phyloP scores from a whole-genome alignment of 2,888 invertebrate species.

The Heliconius charithonia region DNA sequence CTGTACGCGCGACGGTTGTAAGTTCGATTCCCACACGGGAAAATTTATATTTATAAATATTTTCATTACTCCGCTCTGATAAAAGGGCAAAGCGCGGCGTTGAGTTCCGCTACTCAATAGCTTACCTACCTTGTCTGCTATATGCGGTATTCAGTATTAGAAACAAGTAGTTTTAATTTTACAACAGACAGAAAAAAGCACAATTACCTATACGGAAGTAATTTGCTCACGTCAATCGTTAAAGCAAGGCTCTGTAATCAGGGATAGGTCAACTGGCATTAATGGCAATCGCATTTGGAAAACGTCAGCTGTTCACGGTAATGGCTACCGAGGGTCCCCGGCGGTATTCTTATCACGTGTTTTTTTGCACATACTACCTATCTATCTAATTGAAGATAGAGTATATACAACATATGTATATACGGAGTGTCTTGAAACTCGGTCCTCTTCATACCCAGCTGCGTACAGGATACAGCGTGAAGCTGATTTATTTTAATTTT shows the following conservation, averaged over 20 bases:
- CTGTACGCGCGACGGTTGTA: too few relatives aligned
- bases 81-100: too few relatives aligned
- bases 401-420: background rate
- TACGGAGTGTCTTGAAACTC: background rate
- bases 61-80: too few relatives aligned
- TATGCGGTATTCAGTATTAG: too few relatives aligned
- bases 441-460: too few relatives aligned
- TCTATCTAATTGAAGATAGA: background rate
- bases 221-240: conserved; percentile 56
- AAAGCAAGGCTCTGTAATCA: conserved; percentile 54
- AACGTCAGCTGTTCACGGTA: conserved; percentile 54
- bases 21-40: too few relatives aligned
- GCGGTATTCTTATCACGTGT: conserved; percentile 29
- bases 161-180: conserved; percentile 1
- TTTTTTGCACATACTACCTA: conserved; percentile 29
- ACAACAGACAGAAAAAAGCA: conserved; percentile 6
- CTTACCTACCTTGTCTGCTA: too few relatives aligned
- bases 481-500: too few relatives aligned
- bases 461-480: too few relatives aligned
- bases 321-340: conserved; percentile 25
- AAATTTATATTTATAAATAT: too few relatives aligned
- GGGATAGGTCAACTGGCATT: conserved; percentile 49
- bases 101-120: too few relatives aligned
- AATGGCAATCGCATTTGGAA: conserved; percentile 53
- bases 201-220: conserved; percentile 50